Conservation (phyloP, 2,797 vertebrate species). For the Ciconia nigra region DNA sequence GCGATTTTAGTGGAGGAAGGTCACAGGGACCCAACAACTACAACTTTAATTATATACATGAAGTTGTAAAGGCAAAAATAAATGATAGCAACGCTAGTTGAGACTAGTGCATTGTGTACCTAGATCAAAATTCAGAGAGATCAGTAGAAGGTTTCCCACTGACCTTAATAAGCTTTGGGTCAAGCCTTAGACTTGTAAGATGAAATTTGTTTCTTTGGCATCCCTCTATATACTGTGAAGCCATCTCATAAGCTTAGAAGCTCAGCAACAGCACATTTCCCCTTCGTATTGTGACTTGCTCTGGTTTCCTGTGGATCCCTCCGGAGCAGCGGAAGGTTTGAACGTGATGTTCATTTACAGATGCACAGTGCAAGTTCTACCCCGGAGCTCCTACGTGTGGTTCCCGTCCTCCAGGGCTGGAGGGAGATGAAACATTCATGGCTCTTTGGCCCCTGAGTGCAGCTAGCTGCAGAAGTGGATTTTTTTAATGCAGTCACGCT, state of each 20-base stretch:
- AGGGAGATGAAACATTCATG: slow-evolving; percentile 30
- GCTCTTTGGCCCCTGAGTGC: neutral
- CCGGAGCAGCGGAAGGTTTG: neutral
- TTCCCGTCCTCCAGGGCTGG: neutral
- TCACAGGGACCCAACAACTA: neutral
- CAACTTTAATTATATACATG: neutral
- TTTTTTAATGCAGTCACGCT: neutral
- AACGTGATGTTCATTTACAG: neutral
- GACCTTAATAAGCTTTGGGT: neutral
- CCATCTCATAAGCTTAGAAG: neutral
- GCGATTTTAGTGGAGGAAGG: neutral
- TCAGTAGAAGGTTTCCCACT: neutral
- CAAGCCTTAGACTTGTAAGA: neutral
- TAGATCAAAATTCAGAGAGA: neutral
- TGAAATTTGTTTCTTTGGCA: neutral
- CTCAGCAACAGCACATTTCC: neutral
- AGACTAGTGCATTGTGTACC: neutral
- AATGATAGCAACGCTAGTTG: neutral
- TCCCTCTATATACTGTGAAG: neutral
- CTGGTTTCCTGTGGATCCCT: neutral
- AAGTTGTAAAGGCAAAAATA: neutral
- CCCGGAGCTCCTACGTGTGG: neutral
- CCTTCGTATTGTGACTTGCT: neutral
- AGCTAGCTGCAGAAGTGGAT: neutral
- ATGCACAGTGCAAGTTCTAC: neutral